These are phyloP conservation scores for Pantherophis alleghaniensis DNA, from an alignment of 2,797 vertebrate genomes.

Conservation along the genomic window DNA sequence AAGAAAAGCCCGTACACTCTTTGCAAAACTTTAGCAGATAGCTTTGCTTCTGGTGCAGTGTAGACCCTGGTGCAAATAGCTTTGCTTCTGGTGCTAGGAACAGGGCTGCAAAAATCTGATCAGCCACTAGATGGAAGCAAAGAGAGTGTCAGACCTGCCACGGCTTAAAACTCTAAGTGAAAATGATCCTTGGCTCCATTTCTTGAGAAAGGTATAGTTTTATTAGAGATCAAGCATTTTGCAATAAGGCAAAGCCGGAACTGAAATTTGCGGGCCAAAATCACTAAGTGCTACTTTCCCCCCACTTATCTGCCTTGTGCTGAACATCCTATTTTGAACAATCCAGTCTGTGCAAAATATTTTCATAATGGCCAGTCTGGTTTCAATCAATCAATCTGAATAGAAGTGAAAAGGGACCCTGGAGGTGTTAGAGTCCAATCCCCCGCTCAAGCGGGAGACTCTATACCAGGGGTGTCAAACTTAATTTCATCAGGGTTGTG, in stretches of 20 bases:
- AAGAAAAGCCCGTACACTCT: neutral
- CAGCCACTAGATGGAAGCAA: neutral
- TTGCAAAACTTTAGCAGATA: neutral
- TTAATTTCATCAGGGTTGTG: too few species aligned
- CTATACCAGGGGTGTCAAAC: neutral
- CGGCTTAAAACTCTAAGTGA: neutral
- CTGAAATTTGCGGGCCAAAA: neutral
- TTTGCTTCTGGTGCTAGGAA: accelerated
- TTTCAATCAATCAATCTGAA: neutral
- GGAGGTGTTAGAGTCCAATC: neutral
- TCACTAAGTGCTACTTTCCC: neutral
- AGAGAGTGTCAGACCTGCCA: neutral
- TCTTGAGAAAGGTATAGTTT: neutral
- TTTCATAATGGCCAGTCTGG: neutral
- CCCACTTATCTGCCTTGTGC: neutral
- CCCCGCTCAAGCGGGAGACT: neutral
- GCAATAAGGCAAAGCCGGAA: neutral
- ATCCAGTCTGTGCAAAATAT: neutral
- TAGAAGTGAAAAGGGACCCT: neutral
- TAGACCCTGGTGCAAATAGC: neutral
- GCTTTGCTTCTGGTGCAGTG: neutral
- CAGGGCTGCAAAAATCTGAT: neutral
- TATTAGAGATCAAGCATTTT: neutral
- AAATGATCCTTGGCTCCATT: neutral
- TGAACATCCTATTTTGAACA: neutral